These are phyloP conservation scores for Ptilorrhoa leucosticta DNA, from an alignment of 2,113 vertebrate genomes.

Conservation along the genomic window DNA sequence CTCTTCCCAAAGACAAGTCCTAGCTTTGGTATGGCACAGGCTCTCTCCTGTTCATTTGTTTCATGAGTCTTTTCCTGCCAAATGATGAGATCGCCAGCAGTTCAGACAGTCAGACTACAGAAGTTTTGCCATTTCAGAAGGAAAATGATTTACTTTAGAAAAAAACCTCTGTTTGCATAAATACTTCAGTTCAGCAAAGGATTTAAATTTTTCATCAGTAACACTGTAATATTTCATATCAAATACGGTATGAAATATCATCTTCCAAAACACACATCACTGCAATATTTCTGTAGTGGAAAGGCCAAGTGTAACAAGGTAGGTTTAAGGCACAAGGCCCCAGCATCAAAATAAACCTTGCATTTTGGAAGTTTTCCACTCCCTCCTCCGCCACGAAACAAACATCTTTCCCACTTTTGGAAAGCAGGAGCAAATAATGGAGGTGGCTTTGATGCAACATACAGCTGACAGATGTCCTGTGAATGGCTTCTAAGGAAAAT, in stretches of 20 bases:
- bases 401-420: not conserved
- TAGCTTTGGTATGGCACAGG: not conserved
- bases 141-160: not conserved
- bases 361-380: constrained; percentile 3
- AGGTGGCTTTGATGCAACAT: constrained; percentile 49
- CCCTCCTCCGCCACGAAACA: not conserved
- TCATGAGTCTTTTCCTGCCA: not conserved
- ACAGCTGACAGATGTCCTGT: constrained; percentile 44
- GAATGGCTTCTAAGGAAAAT: constrained; percentile 42
- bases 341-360: not conserved
- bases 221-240: not conserved
- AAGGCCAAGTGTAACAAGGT: not conserved
- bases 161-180: not conserved
- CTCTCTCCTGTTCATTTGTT: not conserved
- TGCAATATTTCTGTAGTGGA: not conserved
- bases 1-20: not conserved
- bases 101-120: not conserved
- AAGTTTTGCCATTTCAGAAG: not conserved
- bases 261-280: not conserved
- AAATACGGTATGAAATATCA: not conserved
- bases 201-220: not conserved
- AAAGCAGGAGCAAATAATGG: constrained; percentile 23
- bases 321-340: not conserved
- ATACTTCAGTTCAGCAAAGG: not conserved
- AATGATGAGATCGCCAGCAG: not conserved